Evolutionary conservation across 2,888 invertebrate genomes (phyloP), one percentile per base, ranked within the genome.

Genomic region (Callimorpha dominula): DNA sequence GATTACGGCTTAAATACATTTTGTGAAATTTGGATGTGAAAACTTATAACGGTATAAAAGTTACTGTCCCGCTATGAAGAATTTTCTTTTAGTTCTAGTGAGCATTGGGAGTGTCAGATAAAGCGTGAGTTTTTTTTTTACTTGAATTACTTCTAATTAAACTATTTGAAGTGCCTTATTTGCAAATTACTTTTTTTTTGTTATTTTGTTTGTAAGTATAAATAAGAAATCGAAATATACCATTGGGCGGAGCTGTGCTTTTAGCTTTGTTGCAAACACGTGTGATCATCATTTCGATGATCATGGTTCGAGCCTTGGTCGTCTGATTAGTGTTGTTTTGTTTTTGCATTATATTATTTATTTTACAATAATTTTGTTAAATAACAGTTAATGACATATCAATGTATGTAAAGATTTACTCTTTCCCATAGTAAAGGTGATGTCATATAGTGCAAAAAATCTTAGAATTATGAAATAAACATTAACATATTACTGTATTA

Each of bases 291-390:
- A 70, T 81, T 83, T 82, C 76, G 76, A 72, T 74, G 85, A 83
- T 79, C 87, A 76, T 79, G 90, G 92, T 92, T 92, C 92, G 86
- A 91, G 85, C 86, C 91, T 82, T 74, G 76, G 71, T 76, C 68
- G 42, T n/a, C 50, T 46, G 68, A 73, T 77, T 73, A 42, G 50
- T 69, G 81, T 79, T 77, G 71, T 68, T 70, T 77, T 79, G 73
- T 46, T 66, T 70, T 72, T 71, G 31, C 65, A 31, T 78, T 69
- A 74, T 77, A 64, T 50, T 76, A 73, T 80, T 74, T 50, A 66
- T 73, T 73, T 72, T 52, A 20, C 14, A 66, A 60, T 7, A 67
- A 42, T 31, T 62, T 11, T 57, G 20, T 57, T 57, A 7, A 57
- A 9, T 46, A 46, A 46, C 43, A 46, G 43, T 46, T 8, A 20